phyloP scores from a whole-genome alignment of 2,888 invertebrate species.

The Lithophane socia region DNA sequence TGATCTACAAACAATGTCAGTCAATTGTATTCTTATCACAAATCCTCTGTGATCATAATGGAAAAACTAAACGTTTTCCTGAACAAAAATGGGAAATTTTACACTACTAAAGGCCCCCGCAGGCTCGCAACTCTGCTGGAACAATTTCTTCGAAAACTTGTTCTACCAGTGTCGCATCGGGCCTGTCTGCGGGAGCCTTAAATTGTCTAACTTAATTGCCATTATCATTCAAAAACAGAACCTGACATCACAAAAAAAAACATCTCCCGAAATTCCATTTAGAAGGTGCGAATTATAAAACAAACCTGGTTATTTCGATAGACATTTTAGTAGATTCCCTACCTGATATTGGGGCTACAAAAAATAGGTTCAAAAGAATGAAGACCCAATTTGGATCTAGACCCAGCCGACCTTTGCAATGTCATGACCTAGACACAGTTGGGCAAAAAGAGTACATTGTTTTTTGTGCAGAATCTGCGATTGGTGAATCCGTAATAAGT shows the following conservation, averaged over 20 bases:
- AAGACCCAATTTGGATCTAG: constrained; percentile 71
- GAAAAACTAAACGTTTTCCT: too few relatives aligned
- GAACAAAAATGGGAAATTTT: too few relatives aligned
- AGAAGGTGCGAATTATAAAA: constrained; percentile 36
- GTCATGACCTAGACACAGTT: constrained; percentile 78
- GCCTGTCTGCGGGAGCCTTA: too few relatives aligned
- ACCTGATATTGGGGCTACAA: constrained; percentile 54
- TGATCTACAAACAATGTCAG: not conserved
- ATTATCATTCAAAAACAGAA: not conserved
- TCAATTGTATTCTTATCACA: not conserved
- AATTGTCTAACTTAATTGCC: constrained; percentile 17
- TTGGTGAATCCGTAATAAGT: constrained; percentile 40
- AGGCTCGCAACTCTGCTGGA: too few relatives aligned
- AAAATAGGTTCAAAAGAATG: constrained; percentile 67
- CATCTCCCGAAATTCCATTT: constrained; percentile 25
- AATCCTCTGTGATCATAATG: too few relatives aligned
- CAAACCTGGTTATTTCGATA: constrained; percentile 13
- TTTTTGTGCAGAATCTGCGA: constrained; percentile 45
- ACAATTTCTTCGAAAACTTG: too few relatives aligned
- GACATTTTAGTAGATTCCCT: constrained; percentile 28
- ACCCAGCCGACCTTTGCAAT: constrained; percentile 73
- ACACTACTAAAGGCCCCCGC: not conserved
- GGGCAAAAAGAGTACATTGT: constrained; percentile 60
- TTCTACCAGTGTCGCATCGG: too few relatives aligned
- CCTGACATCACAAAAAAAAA: constrained; percentile 3